phyloP scores from a whole-genome alignment of 2,797 vertebrate genomes.

The Neosilurus hyrtlii region DNA sequence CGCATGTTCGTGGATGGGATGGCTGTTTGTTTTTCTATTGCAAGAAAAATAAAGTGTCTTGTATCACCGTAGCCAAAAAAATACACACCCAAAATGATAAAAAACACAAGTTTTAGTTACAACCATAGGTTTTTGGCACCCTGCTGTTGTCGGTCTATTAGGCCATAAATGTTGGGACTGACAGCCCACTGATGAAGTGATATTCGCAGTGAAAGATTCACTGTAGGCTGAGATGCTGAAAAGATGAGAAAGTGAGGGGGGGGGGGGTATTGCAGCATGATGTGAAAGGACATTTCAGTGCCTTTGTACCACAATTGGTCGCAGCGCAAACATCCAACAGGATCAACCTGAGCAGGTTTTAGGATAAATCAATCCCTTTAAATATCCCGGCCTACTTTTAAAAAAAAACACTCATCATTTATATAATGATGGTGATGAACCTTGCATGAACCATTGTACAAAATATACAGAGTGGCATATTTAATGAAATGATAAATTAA shows the following conservation, averaged over 20 bases:
- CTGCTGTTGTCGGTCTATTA: conserved; percentile 21
- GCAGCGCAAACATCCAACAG: conserved; percentile 18
- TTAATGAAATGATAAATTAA: neutral
- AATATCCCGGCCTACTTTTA: neutral
- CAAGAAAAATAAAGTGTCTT: neutral
- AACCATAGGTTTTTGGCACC: too few species aligned
- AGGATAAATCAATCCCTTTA: neutral
- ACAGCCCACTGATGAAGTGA: conserved; percentile 30
- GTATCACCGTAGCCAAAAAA: neutral
- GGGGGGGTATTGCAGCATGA: conserved; percentile 23
- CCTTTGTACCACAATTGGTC: conserved; percentile 26
- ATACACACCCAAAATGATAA: neutral
- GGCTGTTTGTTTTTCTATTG: neutral
- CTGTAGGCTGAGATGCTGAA: neutral
- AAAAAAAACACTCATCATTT: neutral
- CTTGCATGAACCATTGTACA: neutral
- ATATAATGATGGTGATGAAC: neutral
- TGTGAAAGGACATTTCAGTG: conserved; percentile 21
- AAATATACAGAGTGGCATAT: neutral
- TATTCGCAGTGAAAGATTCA: neutral
- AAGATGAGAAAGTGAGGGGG: too few species aligned
- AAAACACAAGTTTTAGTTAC: neutral
- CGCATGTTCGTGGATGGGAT: neutral
- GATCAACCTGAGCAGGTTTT: conserved; percentile 2
- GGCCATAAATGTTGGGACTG: conserved; percentile 22